These are phyloP conservation scores for Tetranychus piercei DNA, from an alignment of 2,888 invertebrate genomes.

Conservation along the genomic window DNA sequence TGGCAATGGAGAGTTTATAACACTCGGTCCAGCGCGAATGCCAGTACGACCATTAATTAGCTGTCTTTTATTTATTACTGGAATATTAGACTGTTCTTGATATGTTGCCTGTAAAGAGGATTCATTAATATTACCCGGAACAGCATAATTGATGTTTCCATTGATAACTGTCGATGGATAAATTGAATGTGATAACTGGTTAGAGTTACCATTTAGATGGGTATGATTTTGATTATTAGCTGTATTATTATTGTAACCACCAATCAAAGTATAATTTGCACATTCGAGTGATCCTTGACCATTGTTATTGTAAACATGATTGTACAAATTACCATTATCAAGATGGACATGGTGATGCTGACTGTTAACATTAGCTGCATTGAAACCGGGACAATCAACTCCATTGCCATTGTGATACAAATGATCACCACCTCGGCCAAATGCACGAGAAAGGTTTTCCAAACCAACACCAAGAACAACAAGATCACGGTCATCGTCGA, in stretches of 20 bases:
- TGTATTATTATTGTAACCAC: background rate
- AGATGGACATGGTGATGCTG: background rate
- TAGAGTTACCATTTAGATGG: background rate
- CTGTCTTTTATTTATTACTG: background rate
- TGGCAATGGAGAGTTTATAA: background rate
- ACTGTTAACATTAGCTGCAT: background rate
- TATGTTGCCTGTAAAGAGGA: background rate
- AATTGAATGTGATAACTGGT: background rate
- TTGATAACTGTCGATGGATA: background rate
- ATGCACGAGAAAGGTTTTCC: conserved; percentile 14
- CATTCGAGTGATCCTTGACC: background rate
- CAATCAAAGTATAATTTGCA: background rate
- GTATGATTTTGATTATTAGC: background rate
- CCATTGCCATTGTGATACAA: background rate
- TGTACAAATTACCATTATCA: background rate
- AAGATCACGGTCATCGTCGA: conserved; percentile 27
- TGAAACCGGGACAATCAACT: background rate
- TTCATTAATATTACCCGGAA: background rate
- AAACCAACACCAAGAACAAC: conserved; percentile 33
- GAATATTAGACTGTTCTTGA: background rate
- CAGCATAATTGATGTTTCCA: background rate
- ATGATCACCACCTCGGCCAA: background rate
- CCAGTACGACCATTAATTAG: background rate
- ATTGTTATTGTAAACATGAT: background rate
- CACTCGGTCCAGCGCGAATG: background rate